Base-by-base conservation (phyloP, 1,140 invertebrate genomes). In the Heliconius hermathena region DNA sequence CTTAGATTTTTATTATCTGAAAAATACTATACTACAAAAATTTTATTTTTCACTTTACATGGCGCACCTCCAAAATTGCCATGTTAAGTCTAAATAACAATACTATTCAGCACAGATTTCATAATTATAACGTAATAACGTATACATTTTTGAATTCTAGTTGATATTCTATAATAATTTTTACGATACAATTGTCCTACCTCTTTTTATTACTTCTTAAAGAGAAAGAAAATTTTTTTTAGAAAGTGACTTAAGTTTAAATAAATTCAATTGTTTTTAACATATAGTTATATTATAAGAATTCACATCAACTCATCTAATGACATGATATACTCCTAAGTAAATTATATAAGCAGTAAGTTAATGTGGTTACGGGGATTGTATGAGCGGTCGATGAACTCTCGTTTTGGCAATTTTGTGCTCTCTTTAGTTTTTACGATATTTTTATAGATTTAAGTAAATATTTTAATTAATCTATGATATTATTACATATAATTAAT, bases 301-400 rank as follows among this genome's bases (percentile, higher is more conserved):
- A 29, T 66, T 66, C 60, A 29, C 60, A 66, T 66, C 26, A 66
- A 66, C 11, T 66, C 1, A 66, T 8, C 60, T 66, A 66, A 66
- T 66, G 60, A 66, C 60, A 66, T 29, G 60, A 29, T 66, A 66
- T 66, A 66, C 60, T 26, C 60, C 70, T 26, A 36, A 73, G 29
- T 79, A 72, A 74, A 80, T 91, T 91, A 90, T 83, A 84, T 89
- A 90, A 90, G 74, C n/a, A 66, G 73, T 66, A 66, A 66, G 60
- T 22, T 66, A 66, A 82, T 82, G 81, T 81, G 82, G 78, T 87
- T 87, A 83, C 87, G 86, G 83, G 81, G 84, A 88, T 85, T 80
- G 82, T 76, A 80, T 72, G 76, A 71, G 79, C 88, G 89, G 87
- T 91, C 89, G 84, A 54, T 70, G 88, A 90, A 88, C 88, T 85